phyloP scores from a whole-genome alignment of 2,113 vertebrate genomes.

The Cyprinodon brontotheroides region DNA sequence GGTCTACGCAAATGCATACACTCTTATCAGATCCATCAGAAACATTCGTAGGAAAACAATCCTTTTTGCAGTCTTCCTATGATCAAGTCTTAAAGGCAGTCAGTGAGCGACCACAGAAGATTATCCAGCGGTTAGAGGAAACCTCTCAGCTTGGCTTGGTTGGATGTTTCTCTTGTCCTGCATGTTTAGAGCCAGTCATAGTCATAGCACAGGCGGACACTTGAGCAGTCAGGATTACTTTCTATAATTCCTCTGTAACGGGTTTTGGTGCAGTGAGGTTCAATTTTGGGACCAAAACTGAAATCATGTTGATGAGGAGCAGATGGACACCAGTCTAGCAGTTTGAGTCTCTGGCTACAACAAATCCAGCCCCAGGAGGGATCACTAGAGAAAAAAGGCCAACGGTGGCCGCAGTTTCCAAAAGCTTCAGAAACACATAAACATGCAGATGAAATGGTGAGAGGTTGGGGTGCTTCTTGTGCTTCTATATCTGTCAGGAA shows the following conservation, averaged over 20 bases:
- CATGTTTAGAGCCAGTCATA: conserved; percentile 22
- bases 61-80: neutral
- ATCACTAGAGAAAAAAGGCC: conserved; percentile 37
- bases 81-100: conserved; percentile 12
- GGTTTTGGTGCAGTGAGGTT: neutral
- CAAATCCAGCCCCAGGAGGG: conserved; percentile 1
- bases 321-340: conserved; percentile 16
- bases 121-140: conserved; percentile 7
- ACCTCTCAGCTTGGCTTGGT: conserved; percentile 22
- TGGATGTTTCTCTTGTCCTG: conserved; percentile 9
- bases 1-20: neutral
- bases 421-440: conserved; percentile 22
- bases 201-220: conserved; percentile 7
- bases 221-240: neutral
- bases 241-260: neutral
- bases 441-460: conserved; percentile 42
- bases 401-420: conserved; percentile 28
- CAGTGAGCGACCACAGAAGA: conserved; percentile 21
- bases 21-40: neutral
- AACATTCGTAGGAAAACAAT: neutral
- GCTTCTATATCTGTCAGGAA: conserved; percentile 41
- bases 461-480: conserved; percentile 41
- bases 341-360: conserved; percentile 7
- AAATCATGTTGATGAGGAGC: conserved; percentile 8
- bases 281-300: conserved; percentile 22